phyloP scores from a whole-genome alignment of 2,113 vertebrate species.

The Cyprinodon variegatus region DNA sequence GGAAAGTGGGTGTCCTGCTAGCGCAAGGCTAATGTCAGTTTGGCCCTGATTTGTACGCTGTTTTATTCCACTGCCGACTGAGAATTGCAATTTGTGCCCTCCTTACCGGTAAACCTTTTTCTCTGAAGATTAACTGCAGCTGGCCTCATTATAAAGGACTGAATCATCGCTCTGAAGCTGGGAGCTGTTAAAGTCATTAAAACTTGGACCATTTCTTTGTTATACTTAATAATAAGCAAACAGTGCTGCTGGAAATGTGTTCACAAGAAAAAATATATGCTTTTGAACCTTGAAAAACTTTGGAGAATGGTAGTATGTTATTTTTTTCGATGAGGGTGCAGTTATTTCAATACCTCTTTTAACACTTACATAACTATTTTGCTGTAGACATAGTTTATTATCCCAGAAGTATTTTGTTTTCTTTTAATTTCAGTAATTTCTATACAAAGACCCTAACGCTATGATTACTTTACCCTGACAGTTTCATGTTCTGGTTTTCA shows the following conservation, averaged over 20 bases:
- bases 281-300: slow-evolving; percentile 9
- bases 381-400: neutral
- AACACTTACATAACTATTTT: neutral
- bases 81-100: slow-evolving; percentile 36
- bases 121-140: slow-evolving; percentile 54
- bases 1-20: slow-evolving; percentile 47
- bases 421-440: neutral
- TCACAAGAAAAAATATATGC: slow-evolving; percentile 3
- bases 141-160: slow-evolving; percentile 41
- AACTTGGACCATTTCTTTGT: slow-evolving; percentile 20
- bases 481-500: too few relatives aligned
- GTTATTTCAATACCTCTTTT: neutral
- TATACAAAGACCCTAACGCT: neutral
- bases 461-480: neutral
- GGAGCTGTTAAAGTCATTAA: slow-evolving; percentile 44
- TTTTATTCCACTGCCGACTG: slow-evolving; percentile 45
- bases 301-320: neutral
- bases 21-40: slow-evolving; percentile 58
- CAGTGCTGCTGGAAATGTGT: neutral
- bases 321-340: neutral
- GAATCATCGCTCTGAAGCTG: slow-evolving; percentile 31
- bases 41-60: slow-evolving; percentile 60
- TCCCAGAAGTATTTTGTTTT: neutral
- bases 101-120: slow-evolving; percentile 18
- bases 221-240: slow-evolving; percentile 38